Base-by-base conservation (phyloP, 2,888 invertebrate species). In the Platycheirus rosarum region DNA sequence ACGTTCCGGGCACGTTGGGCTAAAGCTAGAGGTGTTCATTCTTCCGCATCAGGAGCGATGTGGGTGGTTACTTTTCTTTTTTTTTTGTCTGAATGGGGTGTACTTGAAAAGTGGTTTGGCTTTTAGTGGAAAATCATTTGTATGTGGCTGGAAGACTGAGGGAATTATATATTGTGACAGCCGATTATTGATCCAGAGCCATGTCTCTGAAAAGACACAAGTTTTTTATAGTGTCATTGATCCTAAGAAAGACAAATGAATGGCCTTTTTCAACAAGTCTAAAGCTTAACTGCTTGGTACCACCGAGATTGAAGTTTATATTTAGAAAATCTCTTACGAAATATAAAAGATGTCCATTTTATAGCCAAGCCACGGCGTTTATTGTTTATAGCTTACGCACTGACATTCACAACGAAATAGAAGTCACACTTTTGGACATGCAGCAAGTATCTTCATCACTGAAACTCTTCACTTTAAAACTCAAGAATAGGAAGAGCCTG, bases 111-210 rank as follows among this genome's bases (percentile, higher is more conserved):
- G 69, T 32, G 8, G 63, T 13, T 69, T 42, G 75, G 79, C 75
- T 79, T 79, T 79, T 75, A 79, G 79, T 55, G 55, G 9, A 37
- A 37, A 74, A 75, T 79, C 74, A 74, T 74, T 79, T 79, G 75
- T 75, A 75, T 79, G 63, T 63, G 55, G 20, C 53, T 74, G 60
- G 14, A 35, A 42, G 20, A 53, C 40, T 42, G 35, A 53, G 53
- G 14, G 74, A 68, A 73, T 66, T 6, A 32, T 35, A 14, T 42
- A 35, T 49, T 29, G 23, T 40, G 11, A 40, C 23, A 37, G 13
- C 11, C 44, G 75, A 69, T 79, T 42, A 63, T 62, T 63, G 57
- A 79, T 44, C 57, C 63, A 26, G 2, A 6, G 26, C 5, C 23
- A 51, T 75, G 63, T 53, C 26, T 8, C 14, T 48, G 11, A 66